Base-by-base conservation (phyloP, 2,113 vertebrate genomes). In the Ceyx margarethae region DNA sequence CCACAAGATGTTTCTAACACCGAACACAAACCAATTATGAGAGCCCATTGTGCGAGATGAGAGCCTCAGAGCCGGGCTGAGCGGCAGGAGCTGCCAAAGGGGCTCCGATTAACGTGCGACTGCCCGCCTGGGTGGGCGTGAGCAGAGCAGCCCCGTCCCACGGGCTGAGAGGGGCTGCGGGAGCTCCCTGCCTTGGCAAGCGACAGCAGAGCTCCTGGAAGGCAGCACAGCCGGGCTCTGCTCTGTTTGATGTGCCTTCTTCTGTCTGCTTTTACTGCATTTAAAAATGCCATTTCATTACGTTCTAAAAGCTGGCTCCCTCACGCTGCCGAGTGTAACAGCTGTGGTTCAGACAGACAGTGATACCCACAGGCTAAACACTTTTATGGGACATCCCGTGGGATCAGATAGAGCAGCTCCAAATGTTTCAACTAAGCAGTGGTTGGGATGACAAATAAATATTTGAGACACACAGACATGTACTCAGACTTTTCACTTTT, bases 211-310 rank as follows among this genome's bases (percentile, higher is more conserved):
- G 4, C 82, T 94, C 54, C 64, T 26, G 94, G 45, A 95, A 77
- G 76, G 78, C 62, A 66, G 81, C 46, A 19, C 89, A 93, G 87
- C 60, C 81, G 15, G 92, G 58, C 87, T 85, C 83, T 15, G 43
- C 75, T 60, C 92, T 0, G 9, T 97, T 96, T 97, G 96, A 97
- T 96, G 94, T 85, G 94, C 93, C 2, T 19, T 23, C 92, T 96
- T 91, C 90, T 28, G 75, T 73, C 94, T 96, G 92, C 11, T 87
- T 96, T 96, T 83, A 77, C 86, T 58, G 92, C 95, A 83, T 95
- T 96, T 95, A 96, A 97, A 97, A 97, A 97, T 96, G 96, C 97
- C 92, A 86, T 95, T 94, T 95, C 94, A 95, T 96, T 95, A 93
- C 29, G 89, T 82, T 93, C 95, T 89, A 94, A 96, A 97, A 95